Conservation (phyloP, 2,888 invertebrate genomes). For the Cantharis lateralis region DNA sequence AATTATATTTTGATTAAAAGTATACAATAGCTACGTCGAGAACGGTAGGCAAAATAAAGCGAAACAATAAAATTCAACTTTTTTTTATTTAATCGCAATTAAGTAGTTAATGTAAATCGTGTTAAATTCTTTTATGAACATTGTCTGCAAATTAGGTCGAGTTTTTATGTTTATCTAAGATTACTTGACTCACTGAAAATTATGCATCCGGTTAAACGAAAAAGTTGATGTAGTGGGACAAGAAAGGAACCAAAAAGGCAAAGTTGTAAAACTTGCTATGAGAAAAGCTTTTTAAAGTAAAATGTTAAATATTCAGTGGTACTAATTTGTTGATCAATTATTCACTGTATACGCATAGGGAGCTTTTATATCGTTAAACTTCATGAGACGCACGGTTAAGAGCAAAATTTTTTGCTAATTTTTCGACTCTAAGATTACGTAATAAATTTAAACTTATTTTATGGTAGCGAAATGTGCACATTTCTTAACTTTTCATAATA, state of each 20-base stretch:
- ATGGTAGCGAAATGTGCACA: neutral
- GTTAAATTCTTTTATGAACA: neutral
- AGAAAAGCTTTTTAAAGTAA: slow-evolving; percentile 26
- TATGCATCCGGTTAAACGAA: neutral
- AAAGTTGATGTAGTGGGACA: slow-evolving; percentile 3
- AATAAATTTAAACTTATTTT: neutral
- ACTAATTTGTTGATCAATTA: slow-evolving; percentile 39
- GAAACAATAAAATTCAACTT: neutral
- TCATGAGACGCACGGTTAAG: slow-evolving; percentile 11
- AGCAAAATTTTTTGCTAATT: slow-evolving; percentile 7
- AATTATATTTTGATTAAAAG: neutral
- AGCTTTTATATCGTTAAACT: slow-evolving; percentile 27
- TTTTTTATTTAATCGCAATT: neutral
- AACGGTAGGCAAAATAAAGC: neutral
- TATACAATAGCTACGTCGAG: neutral
- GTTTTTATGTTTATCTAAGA: neutral
- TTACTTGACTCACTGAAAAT: neutral
- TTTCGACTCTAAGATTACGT: neutral
- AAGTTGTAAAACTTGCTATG: slow-evolving; percentile 24
- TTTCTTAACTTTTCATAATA: neutral
- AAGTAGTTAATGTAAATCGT: neutral
- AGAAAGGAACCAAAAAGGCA: slow-evolving; percentile 20
- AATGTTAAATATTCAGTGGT: slow-evolving; percentile 35
- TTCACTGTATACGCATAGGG: slow-evolving; percentile 27
- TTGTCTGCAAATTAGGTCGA: neutral